Evolutionary conservation across 2,797 vertebrate species (phyloP).

Genomic region (Sebastes itinus): DNA sequence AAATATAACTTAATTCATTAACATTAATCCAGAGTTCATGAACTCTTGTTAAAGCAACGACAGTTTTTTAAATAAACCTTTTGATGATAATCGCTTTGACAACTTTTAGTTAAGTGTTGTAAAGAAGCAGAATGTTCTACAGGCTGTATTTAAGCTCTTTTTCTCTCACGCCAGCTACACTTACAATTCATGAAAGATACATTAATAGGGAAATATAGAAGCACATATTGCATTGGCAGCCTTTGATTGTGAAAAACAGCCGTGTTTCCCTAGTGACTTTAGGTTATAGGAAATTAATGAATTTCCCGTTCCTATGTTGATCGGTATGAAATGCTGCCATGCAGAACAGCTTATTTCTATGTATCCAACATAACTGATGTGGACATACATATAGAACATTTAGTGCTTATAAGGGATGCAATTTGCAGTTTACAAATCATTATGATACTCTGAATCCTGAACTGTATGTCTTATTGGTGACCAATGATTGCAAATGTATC

Average conservation of each 20-base stretch:
- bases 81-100: neutral
- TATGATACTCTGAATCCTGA: neutral
- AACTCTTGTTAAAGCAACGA: neutral
- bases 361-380: neutral
- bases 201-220: neutral
- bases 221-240: neutral
- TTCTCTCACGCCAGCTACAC: neutral
- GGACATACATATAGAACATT: neutral
- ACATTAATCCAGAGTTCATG: neutral
- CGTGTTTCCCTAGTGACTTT: neutral
- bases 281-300: neutral
- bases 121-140: neutral
- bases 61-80: neutral
- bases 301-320: neutral
- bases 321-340: neutral
- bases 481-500: neutral
- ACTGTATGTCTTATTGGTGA: neutral
- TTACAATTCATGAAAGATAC: neutral
- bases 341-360: neutral
- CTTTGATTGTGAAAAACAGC: neutral
- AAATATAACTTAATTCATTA: neutral
- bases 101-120: neutral
- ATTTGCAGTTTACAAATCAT: neutral
- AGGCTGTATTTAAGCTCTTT: neutral
- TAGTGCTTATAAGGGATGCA: neutral